Percentiles rank a stretch among this genome's conserved stretches.
Conservation (phyloP, 1,140 invertebrate species). For the Drepana arcuata region DNA sequence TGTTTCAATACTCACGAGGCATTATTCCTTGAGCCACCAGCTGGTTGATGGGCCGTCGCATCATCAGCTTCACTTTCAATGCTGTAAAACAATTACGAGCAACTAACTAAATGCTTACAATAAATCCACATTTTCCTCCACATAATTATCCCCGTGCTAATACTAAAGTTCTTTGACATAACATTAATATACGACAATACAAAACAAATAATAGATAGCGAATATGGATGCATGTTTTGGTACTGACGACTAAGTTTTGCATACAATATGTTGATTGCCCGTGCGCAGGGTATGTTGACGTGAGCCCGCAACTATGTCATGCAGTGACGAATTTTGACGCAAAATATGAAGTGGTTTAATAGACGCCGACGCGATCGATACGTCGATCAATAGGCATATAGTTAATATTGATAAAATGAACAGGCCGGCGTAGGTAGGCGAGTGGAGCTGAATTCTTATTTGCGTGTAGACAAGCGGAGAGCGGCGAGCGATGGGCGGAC, state of each 20-base stretch:
- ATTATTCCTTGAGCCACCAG: slow-evolving; percentile 97
- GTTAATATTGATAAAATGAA: slow-evolving; percentile 38
- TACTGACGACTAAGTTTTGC: slow-evolving; percentile 25
- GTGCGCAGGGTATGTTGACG: slow-evolving; percentile 18
- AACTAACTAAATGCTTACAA: slow-evolving; percentile 1
- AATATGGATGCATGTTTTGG: slow-evolving; percentile 1
- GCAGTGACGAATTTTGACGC: slow-evolving; percentile 52
- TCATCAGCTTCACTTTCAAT: slow-evolving; percentile 96
- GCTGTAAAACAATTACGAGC: slow-evolving; percentile 80
- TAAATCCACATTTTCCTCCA: neutral
- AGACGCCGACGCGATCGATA: slow-evolving; percentile 38
- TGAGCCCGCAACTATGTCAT: slow-evolving; percentile 45
- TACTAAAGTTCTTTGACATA: neutral
- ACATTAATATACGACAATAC: neutral
- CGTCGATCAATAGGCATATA: slow-evolving; percentile 34
- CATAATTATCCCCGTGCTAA: slow-evolving; percentile 3
- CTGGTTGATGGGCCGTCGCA: slow-evolving; percentile 93
- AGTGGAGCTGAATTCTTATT: slow-evolving; percentile 36
- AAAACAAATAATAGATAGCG: neutral
- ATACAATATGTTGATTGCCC: slow-evolving; percentile 33
- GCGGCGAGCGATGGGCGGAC: slow-evolving; percentile 45
- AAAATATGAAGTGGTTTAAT: slow-evolving; percentile 21
- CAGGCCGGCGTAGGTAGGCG: slow-evolving; percentile 56
- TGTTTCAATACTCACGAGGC: slow-evolving; percentile 88
- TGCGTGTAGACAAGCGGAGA: slow-evolving; percentile 40